phyloP scores from a whole-genome alignment of 2,797 vertebrate genomes.

The Thripadectes ignobilis region DNA sequence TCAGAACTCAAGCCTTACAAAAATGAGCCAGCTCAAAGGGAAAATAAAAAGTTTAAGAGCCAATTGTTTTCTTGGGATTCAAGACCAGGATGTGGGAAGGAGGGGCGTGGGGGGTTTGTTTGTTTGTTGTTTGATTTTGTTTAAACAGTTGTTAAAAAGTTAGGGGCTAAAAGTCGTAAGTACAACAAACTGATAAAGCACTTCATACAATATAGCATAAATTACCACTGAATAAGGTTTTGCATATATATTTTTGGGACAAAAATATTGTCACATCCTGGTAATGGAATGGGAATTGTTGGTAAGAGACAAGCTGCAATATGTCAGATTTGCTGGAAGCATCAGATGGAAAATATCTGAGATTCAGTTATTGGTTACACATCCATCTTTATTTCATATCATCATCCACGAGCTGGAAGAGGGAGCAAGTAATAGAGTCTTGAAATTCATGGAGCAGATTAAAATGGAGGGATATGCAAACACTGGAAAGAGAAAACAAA shows the following conservation, averaged over 20 bases:
- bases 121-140: not conserved
- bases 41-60: not conserved
- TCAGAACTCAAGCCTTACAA: not conserved
- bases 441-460: not conserved
- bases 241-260: not conserved
- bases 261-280: not conserved
- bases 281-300: not conserved
- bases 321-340: not conserved
- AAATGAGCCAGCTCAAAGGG: not conserved
- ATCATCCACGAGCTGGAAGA: not conserved
- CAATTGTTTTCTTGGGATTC: not conserved
- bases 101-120: not conserved
- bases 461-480: not conserved
- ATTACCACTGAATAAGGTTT: not conserved
- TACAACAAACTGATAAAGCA: not conserved
- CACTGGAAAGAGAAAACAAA: constrained; percentile 8
- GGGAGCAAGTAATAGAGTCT: not conserved
- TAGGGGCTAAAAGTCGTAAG: not conserved
- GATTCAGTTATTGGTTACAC: not conserved
- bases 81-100: not conserved
- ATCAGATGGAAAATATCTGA: not conserved
- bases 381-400: constrained; percentile 16
- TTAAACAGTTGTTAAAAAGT: not conserved
- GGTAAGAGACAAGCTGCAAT: not conserved
- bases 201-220: not conserved